Conservation (phyloP, 2,888 invertebrate genomes). For the Eulithis prunata region DNA sequence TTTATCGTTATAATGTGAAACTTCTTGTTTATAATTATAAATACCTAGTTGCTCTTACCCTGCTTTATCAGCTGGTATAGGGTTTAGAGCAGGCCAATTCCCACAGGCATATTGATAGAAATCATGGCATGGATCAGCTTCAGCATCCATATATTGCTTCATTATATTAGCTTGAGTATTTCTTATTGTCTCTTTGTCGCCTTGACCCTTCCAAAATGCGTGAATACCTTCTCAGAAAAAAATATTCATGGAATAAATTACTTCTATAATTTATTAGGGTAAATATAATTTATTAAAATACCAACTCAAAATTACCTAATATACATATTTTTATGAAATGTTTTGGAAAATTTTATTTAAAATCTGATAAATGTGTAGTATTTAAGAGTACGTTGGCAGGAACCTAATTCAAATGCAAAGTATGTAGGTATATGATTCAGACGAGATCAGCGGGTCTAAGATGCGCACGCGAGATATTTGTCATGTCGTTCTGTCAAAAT, state of each 20-base stretch:
- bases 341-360: too few relatives aligned
- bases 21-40: neutral
- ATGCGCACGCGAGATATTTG: too few relatives aligned
- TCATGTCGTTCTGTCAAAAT: too few relatives aligned
- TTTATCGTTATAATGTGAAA: neutral
- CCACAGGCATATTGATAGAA: constrained; percentile 95
- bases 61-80: constrained; percentile 94
- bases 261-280: too few relatives aligned
- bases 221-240: constrained; percentile 64
- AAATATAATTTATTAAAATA: too few relatives aligned
- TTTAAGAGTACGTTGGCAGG: too few relatives aligned
- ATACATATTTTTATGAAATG: too few relatives aligned
- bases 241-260: neutral
- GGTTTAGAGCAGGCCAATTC: constrained; percentile 92
- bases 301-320: too few relatives aligned
- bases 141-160: constrained; percentile 90
- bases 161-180: constrained; percentile 88
- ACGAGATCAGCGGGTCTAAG: too few relatives aligned
- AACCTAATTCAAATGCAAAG: neutral
- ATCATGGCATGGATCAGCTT: constrained; percentile 90
- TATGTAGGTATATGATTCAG: too few relatives aligned
- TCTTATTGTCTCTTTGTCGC: constrained; percentile 82
- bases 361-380: too few relatives aligned
- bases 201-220: constrained; percentile 85
- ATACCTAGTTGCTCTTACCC: constrained; percentile 65